phyloP scores from a whole-genome alignment of 2,113 vertebrate species.

The Cyanoderma ruficeps region DNA sequence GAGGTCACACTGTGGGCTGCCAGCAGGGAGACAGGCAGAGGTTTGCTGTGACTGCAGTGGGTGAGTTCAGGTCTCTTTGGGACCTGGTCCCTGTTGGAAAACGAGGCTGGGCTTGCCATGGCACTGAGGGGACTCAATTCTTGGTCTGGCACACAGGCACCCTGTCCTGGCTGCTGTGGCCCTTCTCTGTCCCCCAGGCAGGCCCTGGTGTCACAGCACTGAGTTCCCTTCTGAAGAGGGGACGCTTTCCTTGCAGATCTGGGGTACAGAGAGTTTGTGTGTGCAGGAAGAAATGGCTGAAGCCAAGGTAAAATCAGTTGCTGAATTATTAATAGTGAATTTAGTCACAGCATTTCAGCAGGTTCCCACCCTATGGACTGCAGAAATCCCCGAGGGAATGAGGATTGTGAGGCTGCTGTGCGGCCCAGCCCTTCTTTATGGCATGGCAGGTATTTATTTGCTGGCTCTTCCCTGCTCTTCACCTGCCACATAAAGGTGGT shows the following conservation, averaged over 20 bases:
- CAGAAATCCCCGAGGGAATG: background rate
- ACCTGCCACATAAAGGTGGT: background rate
- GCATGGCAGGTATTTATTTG: background rate
- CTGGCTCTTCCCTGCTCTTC: background rate
- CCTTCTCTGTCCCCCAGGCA: background rate
- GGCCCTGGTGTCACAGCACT: background rate
- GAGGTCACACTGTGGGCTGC: background rate
- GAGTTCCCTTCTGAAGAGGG: background rate
- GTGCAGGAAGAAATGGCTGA: background rate
- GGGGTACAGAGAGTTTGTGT: background rate
- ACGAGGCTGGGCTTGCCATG: background rate
- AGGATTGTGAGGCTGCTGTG: background rate
- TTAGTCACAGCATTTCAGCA: background rate
- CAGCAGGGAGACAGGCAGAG: background rate
- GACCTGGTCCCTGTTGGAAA: background rate
- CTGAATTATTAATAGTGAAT: background rate
- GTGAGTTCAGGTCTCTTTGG: background rate
- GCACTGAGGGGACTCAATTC: background rate
- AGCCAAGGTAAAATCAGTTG: background rate
- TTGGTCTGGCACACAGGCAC: background rate
- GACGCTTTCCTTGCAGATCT: background rate
- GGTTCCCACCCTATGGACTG: background rate
- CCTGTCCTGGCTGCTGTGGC: background rate
- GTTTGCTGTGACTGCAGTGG: background rate
- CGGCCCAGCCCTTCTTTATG: background rate